Base-by-base conservation (phyloP, 1,140 invertebrate species). In the Drosophila navojoa region DNA sequence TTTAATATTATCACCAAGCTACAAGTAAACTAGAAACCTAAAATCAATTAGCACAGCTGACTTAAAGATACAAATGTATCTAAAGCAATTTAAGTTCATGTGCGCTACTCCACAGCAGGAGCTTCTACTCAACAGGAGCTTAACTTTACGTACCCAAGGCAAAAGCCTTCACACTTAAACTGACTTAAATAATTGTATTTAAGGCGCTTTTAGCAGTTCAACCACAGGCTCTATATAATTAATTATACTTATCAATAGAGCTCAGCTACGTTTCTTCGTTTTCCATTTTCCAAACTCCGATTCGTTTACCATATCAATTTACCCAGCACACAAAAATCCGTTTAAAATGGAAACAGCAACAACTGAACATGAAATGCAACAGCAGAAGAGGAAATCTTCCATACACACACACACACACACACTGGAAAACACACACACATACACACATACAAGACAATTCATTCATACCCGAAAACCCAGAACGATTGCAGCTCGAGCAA, bases 261-360 rank as follows among this genome's bases (percentile, higher is more conserved):
- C 25, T 61, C 54, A 60, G 69, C 77, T n/a, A 1, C 29, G 35
- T n/a, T 38, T 19, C 15, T n/a, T 53, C 15, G 64, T 76, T 74
- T 52, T 71, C 27, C 15, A 68, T 71, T 61, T 57, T 49, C 57
- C 49, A 63, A 69, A 61, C 69, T 69, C 57, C 71, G 52, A 69
- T 73, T 61, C 79, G 82, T 79, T 38, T 58, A 64, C 53, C 62
- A 68, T 87, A 87, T 89, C 84, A 87, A 79, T 79, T 79, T 82
- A 71, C 74, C 35, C 57, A 76, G 58, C 67, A 58, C 57, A 55
- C 61, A 62, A 62, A 76, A 62, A 78, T 45, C 45, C 66, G 52
- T 25, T 52, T 47, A 73, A 67, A 71, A 71, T 61, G 58, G 49
- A 42, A 67, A 52, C 71, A 58, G 52, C 59, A 67, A 59, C 42